These are phyloP conservation scores for Eriosoma lanigerum DNA, from an alignment of 1,140 invertebrate species.

Conservation along the genomic window DNA sequence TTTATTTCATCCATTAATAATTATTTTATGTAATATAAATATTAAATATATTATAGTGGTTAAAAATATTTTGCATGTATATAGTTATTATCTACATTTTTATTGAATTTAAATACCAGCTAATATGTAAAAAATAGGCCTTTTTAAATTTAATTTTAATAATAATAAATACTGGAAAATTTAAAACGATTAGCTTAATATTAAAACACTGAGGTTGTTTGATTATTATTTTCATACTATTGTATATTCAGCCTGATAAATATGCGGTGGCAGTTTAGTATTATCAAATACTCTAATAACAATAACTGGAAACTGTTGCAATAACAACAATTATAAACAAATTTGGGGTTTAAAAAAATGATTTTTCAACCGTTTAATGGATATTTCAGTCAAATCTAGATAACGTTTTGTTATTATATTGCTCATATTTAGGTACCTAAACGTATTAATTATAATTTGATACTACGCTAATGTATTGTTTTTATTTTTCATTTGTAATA, in stretches of 20 bases:
- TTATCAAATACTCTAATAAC: not conserved
- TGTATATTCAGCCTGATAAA: not conserved
- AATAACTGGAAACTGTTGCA: conserved; percentile 1
- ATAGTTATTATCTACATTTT: no score
- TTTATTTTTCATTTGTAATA: conserved; percentile 1
- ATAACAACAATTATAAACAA: not conserved
- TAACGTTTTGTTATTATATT: not conserved
- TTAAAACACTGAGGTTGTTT: not conserved
- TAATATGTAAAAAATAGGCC: no score
- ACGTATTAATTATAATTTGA: not conserved
- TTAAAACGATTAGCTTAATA: no score
- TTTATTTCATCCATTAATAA: no score
- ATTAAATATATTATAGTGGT: no score
- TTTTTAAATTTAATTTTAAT: no score
- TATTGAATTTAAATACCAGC: no score
- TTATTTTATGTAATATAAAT: no score
- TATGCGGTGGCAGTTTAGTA: not conserved
- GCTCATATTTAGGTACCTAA: no score
- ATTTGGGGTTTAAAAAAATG: not conserved
- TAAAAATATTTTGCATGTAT: no score
- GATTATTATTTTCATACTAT: no score
- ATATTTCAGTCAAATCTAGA: not conserved
- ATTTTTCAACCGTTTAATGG: not conserved
- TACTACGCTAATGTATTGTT: not conserved
- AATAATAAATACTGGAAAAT: no score